Evolutionary conservation across 92 coral and sea anemone genomes (phyloP).

Genomic region (Heliopora coerulea): DNA sequence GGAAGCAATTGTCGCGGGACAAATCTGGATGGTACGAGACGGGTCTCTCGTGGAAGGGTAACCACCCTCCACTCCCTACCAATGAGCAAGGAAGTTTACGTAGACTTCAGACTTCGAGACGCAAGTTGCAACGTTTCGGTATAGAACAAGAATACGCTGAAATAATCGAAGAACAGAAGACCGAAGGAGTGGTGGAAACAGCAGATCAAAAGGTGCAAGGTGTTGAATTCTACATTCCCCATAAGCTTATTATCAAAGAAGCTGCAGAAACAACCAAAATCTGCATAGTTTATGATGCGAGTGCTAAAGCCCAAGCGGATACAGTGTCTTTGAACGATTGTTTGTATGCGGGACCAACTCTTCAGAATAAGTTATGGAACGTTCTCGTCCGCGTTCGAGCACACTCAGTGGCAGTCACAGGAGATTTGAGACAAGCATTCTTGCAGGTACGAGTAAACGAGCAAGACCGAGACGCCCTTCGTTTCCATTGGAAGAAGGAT

Average conservation of each 20-base stretch:
- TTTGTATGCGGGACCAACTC: constrained; percentile 11
- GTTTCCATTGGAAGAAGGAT: not conserved
- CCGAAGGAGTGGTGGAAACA: too few species aligned
- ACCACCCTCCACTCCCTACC: not conserved
- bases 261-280: constrained; percentile 6
- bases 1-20: not conserved
- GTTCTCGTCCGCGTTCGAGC: constrained; percentile 4
- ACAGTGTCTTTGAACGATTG: constrained; percentile 22
- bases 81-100: constrained; percentile 18
- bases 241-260: not conserved
- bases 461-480: constrained; percentile 32
- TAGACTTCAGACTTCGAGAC: not conserved
- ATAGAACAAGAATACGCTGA: constrained; percentile 10
- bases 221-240: constrained; percentile 24
- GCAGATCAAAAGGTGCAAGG: too few species aligned
- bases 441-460: constrained; percentile 41
- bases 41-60: too few species aligned
- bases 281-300: constrained; percentile 26
- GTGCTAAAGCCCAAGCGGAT: not conserved
- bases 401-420: constrained; percentile 7
- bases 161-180: constrained; percentile 1
- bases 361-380: constrained; percentile 17
- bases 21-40: constrained; percentile 3
- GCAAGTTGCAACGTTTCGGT: not conserved
- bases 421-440: constrained; percentile 24